Evolutionary conservation across 2,113 vertebrate genomes (phyloP).

Genomic region (Oreochromis tanganicae): DNA sequence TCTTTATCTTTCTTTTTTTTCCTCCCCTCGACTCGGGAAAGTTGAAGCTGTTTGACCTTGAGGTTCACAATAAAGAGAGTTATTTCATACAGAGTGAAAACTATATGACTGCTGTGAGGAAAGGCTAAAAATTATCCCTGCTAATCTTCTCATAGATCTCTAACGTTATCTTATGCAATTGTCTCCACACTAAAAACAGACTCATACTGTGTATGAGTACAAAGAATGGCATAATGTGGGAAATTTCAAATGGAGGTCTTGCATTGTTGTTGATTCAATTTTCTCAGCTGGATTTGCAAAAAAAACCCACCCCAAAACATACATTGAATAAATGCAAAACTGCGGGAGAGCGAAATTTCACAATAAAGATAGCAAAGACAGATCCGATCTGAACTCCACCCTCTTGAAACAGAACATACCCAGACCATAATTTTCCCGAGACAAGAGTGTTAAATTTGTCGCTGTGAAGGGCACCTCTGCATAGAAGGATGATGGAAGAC

Average conservation of each 20-base stretch:
- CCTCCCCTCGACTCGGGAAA: slow-evolving; percentile 15
- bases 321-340: slow-evolving; percentile 47
- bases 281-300: slow-evolving; percentile 43
- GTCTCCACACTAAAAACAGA: slow-evolving; percentile 35
- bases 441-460: slow-evolving; percentile 72
- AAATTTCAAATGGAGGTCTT: slow-evolving; percentile 28
- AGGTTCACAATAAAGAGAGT: slow-evolving; percentile 44
- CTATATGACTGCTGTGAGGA: slow-evolving; percentile 28
- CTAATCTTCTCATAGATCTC: slow-evolving; percentile 46
- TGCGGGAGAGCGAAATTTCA: slow-evolving; percentile 33
- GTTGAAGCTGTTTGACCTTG: slow-evolving; percentile 57
- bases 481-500: slow-evolving; percentile 39
- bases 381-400: slow-evolving; percentile 54
- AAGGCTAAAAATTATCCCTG: slow-evolving; percentile 4
- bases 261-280: slow-evolving; percentile 51
- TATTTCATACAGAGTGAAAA: slow-evolving; percentile 37
- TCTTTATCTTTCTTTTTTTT: neutral
- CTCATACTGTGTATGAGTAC: slow-evolving; percentile 27
- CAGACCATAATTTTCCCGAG: slow-evolving; percentile 54
- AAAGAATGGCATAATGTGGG: slow-evolving; percentile 37
- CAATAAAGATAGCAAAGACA: slow-evolving; percentile 48
- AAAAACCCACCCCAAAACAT: neutral
- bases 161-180: slow-evolving; percentile 38
- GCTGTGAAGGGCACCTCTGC: slow-evolving; percentile 32
- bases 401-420: slow-evolving; percentile 38